Conservation (phyloP, 2,888 invertebrate genomes). For the Pachymerium ferrugineum region DNA sequence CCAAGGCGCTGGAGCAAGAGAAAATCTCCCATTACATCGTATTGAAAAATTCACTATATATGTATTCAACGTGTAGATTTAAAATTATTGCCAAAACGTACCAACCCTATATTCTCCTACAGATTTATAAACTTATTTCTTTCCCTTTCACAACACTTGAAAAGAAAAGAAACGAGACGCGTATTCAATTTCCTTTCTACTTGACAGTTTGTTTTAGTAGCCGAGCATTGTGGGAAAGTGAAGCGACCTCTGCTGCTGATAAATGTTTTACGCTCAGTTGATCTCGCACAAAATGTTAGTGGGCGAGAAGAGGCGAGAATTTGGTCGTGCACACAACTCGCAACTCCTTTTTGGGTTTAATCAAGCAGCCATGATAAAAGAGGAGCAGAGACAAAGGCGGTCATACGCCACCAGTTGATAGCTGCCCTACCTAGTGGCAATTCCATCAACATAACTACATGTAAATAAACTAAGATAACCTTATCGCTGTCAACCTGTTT, state of each 20-base stretch:
- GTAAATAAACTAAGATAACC: too few relatives aligned
- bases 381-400: not conserved
- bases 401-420: not conserved
- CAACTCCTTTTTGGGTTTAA: not conserved
- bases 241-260: not conserved
- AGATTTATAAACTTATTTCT: too few relatives aligned
- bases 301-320: conserved; percentile 10
- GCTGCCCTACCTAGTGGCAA: not conserved
- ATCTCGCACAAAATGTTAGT: conserved; percentile 14
- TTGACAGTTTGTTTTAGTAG: too few relatives aligned
- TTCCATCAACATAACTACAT: not conserved
- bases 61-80: too few relatives aligned
- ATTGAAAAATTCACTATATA: too few relatives aligned
- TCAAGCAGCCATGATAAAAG: conserved; percentile 21
- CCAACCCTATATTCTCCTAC: not conserved
- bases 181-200: too few relatives aligned
- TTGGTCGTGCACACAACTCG: not conserved
- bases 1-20: not conserved
- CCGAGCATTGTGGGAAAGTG: not conserved
- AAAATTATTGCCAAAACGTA: too few relatives aligned
- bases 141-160: too few relatives aligned
- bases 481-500: too few relatives aligned
- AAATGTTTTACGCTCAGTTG: conserved; percentile 5
- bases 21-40: not conserved
- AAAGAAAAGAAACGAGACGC: too few relatives aligned